A percentile compares a stretch with the other conserved stretches of the same genome.
Conservation (phyloP, 2,888 invertebrate species). For the Dryadula phaetusa region DNA sequence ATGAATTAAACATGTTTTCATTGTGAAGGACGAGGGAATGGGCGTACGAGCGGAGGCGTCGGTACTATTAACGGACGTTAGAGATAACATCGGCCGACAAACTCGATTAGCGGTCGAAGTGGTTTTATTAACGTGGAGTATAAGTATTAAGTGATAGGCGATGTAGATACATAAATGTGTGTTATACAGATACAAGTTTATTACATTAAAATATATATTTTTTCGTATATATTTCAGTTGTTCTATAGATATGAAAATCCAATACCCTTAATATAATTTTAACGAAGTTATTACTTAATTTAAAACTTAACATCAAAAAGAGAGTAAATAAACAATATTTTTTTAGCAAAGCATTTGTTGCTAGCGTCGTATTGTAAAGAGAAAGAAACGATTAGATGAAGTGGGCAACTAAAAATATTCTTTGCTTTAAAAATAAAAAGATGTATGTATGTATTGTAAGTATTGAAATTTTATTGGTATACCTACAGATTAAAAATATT, state of each 20-base stretch:
- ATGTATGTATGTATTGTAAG: too few species aligned
- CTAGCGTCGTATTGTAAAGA: too few species aligned
- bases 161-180: not conserved
- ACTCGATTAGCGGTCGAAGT: constrained; percentile 81
- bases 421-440: too few species aligned
- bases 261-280: too few species aligned
- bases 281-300: too few species aligned
- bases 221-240: not conserved
- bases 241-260: too few species aligned
- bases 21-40: constrained; percentile 50
- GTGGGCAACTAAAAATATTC: too few species aligned
- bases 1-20: constrained; percentile 61
- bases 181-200: not conserved
- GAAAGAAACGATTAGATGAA: too few species aligned
- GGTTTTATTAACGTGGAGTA: constrained; percentile 55
- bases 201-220: not conserved
- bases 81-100: constrained; percentile 83
- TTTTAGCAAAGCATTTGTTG: too few species aligned
- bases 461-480: too few species aligned
- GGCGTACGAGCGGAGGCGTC: constrained; percentile 60
- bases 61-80: constrained; percentile 79
- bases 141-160: constrained; percentile 48
- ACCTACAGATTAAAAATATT: not conserved
- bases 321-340: too few species aligned
- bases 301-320: too few species aligned